A percentile compares a stretch with the other conserved stretches of the same genome.
These are phyloP conservation scores for Peromyscus polionotus DNA, from an alignment of 2,113 vertebrate species.

Conservation along the genomic window DNA sequence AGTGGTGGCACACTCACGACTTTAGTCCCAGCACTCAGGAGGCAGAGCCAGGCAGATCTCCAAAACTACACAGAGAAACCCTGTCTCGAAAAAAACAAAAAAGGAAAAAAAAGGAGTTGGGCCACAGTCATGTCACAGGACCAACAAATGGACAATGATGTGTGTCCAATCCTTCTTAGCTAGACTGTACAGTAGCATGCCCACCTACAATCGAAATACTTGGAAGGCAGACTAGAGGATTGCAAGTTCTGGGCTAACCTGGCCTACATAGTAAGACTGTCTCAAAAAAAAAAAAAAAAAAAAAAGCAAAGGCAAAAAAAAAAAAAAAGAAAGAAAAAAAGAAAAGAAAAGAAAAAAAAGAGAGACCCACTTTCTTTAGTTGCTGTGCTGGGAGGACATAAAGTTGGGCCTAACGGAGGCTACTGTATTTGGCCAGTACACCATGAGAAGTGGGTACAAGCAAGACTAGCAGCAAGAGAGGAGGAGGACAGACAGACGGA, in stretches of 20 bases:
- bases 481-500: rapidly evolving
- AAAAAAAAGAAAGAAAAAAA: neutral
- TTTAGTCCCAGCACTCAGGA: too few relatives aligned
- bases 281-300: neutral
- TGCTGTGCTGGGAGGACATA: neutral
- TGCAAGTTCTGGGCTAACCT: neutral
- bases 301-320: neutral
- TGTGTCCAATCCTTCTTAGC: neutral
- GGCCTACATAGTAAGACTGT: neutral
- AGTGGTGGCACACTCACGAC: too few relatives aligned
- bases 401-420: neutral
- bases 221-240: neutral
- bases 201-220: neutral
- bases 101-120: too few relatives aligned
- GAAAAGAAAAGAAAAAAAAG: too few relatives aligned
- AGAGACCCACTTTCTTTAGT: neutral
- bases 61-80: too few relatives aligned
- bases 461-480: neutral
- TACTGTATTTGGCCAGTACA: neutral
- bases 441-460: neutral
- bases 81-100: too few relatives aligned
- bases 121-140: neutral
- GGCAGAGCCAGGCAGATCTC: too few relatives aligned
- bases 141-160: neutral
- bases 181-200: too few relatives aligned